Conservation (phyloP, 2,113 vertebrate species). For the Neolamprologus falcicula region DNA sequence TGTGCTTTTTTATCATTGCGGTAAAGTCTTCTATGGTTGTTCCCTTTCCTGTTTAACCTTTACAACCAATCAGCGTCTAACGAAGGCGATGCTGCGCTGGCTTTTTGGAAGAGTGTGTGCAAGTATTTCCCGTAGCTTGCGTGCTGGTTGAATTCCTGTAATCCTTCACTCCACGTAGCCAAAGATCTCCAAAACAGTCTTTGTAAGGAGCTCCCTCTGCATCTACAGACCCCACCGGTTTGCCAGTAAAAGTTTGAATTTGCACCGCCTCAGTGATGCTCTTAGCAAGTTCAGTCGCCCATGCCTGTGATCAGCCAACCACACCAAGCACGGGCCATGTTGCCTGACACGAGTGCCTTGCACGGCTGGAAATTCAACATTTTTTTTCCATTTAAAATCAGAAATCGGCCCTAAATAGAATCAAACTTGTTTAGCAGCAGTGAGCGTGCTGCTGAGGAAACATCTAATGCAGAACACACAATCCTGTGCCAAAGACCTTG, state of each 20-base stretch:
- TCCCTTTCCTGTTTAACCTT: neutral
- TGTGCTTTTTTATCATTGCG: neutral
- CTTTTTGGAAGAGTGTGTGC: neutral
- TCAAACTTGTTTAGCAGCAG: neutral
- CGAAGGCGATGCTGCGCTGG: neutral
- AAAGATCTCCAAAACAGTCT: neutral
- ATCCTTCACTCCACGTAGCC: neutral
- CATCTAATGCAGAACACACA: neutral
- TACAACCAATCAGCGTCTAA: neutral
- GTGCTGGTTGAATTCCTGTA: neutral
- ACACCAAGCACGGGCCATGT: neutral
- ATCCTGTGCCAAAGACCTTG: neutral
- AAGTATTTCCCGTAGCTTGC: neutral
- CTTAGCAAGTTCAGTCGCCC: neutral
- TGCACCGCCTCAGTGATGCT: neutral
- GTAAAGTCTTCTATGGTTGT: neutral
- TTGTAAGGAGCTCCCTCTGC: neutral
- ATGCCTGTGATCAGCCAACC: neutral
- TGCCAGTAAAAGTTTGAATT: neutral
- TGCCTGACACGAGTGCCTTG: neutral
- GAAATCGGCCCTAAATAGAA: accelerated
- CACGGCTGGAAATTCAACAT: neutral
- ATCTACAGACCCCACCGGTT: neutral
- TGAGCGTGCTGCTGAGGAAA: neutral
- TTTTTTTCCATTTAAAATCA: neutral